Percentiles rank a stretch among this genome's conserved stretches.
Conservation (phyloP, 2,888 invertebrate species). For the Hypena proboscidalis region DNA sequence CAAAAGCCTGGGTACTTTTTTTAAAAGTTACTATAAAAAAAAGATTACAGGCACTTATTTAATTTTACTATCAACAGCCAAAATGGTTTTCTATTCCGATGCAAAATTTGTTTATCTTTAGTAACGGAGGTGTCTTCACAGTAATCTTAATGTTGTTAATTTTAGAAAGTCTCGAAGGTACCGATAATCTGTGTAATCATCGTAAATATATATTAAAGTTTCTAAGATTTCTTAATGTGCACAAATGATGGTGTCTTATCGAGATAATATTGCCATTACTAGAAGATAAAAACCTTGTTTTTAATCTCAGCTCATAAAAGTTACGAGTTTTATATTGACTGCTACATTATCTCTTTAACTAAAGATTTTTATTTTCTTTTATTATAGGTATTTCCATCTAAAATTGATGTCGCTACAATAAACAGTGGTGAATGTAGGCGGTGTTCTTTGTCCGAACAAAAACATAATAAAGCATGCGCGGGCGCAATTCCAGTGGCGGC, state of each 20-base stretch:
- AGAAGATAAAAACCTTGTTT: constrained; percentile 26
- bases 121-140: constrained; percentile 1
- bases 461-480: constrained; percentile 57
- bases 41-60: too few species aligned
- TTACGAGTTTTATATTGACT: constrained; percentile 21
- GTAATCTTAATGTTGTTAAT: constrained; percentile 21
- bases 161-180: constrained; percentile 29
- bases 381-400: constrained; percentile 11
- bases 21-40: too few species aligned
- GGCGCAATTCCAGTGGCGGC: constrained; percentile 60
- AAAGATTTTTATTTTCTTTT: constrained; percentile 16
- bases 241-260: constrained; percentile 35
- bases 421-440: constrained; percentile 43
- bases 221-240: constrained; percentile 32
- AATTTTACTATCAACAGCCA: too few species aligned
- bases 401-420: constrained; percentile 35
- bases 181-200: constrained; percentile 26
- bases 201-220: constrained; percentile 26
- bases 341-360: constrained; percentile 14
- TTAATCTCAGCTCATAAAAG: constrained; percentile 33
- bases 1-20: too few species aligned
- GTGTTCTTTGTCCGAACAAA: constrained; percentile 57
- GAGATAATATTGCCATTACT: constrained; percentile 28
- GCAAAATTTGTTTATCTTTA: not conserved
- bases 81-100: not conserved